phyloP scores from a whole-genome alignment of 2,113 vertebrate genomes.

The Abramis brama region DNA sequence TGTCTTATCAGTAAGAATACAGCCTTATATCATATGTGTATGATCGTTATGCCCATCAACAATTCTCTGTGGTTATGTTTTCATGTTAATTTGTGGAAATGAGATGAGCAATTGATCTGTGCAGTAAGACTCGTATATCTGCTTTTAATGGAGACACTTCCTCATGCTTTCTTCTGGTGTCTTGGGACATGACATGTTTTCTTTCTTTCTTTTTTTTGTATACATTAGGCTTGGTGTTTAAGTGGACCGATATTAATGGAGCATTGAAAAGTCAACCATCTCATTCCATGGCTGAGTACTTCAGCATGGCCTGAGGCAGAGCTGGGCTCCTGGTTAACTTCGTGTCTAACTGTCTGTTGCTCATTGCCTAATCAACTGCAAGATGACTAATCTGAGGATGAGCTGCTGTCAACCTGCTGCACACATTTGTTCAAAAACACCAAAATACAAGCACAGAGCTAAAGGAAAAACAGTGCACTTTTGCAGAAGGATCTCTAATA shows the following conservation, averaged over 20 bases:
- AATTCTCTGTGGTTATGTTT: background rate
- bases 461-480: background rate
- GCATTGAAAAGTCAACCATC: constrained; percentile 73
- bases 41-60: background rate
- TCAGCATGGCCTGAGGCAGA: constrained; percentile 69
- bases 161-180: constrained; percentile 20
- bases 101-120: background rate
- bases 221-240: constrained; percentile 58
- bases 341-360: constrained; percentile 54
- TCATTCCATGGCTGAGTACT: constrained; percentile 75
- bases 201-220: constrained; percentile 44
- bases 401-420: constrained; percentile 69
- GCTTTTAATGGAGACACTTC: constrained; percentile 2
- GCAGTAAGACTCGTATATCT: background rate
- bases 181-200: constrained; percentile 25
- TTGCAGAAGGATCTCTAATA: background rate
- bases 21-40: background rate
- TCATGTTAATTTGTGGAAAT: background rate
- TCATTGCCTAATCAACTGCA: constrained; percentile 58
- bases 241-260: constrained; percentile 73
- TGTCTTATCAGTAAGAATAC: background rate
- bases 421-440: constrained; percentile 13
- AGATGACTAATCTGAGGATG: constrained; percentile 76
- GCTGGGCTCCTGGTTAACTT: constrained; percentile 68
- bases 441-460: background rate